Conservation (phyloP, 1,140 invertebrate genomes). For the Drosophila pruinosa region DNA sequence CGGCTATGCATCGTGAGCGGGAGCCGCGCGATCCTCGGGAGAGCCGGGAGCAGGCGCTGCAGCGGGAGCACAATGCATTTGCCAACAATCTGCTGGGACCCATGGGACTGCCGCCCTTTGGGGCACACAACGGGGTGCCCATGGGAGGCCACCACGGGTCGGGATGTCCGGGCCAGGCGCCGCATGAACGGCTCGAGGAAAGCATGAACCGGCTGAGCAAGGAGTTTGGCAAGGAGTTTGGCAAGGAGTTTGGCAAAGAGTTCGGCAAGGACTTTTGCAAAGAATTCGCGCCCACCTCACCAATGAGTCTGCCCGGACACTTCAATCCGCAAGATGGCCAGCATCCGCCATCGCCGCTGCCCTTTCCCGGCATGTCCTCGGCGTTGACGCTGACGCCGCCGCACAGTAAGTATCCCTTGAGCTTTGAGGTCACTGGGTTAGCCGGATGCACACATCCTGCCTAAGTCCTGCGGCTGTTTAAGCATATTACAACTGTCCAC, state of each 20-base stretch:
- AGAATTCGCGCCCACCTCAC: constrained; percentile 68
- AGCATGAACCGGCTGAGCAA: constrained; percentile 83
- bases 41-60: constrained; percentile 64
- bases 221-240: constrained; percentile 67
- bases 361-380: constrained; percentile 88
- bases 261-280: constrained; percentile 74
- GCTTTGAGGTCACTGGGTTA: constrained; percentile 63
- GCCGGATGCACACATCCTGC: neutral
- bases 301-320: constrained; percentile 80
- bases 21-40: constrained; percentile 57
- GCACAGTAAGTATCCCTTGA: constrained; percentile 86
- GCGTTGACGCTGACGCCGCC: constrained; percentile 90
- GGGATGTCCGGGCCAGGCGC: constrained; percentile 74
- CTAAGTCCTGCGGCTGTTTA: neutral
- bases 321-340: constrained; percentile 76
- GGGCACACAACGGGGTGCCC: constrained; percentile 45
- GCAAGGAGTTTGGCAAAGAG: constrained; percentile 67
- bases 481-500: neutral
- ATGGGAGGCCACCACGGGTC: neutral
- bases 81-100: constrained; percentile 82
- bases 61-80: constrained; percentile 81
- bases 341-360: constrained; percentile 85
- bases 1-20: constrained; percentile 66
- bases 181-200: constrained; percentile 84
- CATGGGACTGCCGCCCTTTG: constrained; percentile 83